These are phyloP conservation scores for Siniperca chuatsi DNA, from an alignment of 2,113 vertebrate species.

Conservation along the genomic window DNA sequence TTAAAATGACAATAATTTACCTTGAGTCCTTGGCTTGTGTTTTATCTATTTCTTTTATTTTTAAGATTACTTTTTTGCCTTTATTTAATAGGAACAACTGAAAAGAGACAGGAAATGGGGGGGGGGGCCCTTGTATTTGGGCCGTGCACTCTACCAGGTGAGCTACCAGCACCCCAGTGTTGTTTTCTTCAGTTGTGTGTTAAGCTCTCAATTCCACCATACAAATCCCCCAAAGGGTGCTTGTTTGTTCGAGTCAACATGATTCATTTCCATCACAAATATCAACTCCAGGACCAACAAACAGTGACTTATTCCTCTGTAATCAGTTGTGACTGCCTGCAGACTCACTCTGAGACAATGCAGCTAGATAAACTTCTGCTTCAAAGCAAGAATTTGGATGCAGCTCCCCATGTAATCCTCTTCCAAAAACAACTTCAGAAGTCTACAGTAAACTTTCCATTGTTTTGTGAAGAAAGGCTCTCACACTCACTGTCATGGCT, in stretches of 20 bases:
- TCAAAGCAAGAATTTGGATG: constrained; percentile 25
- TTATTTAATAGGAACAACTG: too few species aligned
- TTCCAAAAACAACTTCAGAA: constrained; percentile 26
- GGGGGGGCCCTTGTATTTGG: too few species aligned
- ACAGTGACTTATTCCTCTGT: constrained; percentile 2
- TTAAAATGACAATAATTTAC: too few species aligned
- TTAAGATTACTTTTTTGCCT: too few species aligned
- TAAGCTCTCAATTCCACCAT: not conserved
- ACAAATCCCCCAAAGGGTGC: not conserved
- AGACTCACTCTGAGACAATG: constrained; percentile 5
- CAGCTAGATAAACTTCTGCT: constrained; percentile 15
- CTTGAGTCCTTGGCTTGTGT: not conserved
- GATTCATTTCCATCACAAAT: constrained; percentile 37
- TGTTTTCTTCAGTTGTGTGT: not conserved
- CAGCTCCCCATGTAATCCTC: constrained; percentile 11
- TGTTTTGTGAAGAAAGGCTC: constrained; percentile 5
- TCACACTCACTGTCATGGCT: not conserved
- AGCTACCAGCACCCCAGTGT: too few species aligned
- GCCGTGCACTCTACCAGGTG: too few species aligned
- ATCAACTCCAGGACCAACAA: constrained; percentile 10
- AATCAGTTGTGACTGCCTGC: constrained; percentile 9
- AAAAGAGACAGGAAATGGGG: too few species aligned
- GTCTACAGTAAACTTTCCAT: constrained; percentile 29
- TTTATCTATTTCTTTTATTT: not conserved
- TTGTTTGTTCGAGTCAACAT: constrained; percentile 14